Evolutionary conservation across 1,140 invertebrate genomes (phyloP).

Genomic region (roundworm (Caenorhabditis elegans)): DNA sequence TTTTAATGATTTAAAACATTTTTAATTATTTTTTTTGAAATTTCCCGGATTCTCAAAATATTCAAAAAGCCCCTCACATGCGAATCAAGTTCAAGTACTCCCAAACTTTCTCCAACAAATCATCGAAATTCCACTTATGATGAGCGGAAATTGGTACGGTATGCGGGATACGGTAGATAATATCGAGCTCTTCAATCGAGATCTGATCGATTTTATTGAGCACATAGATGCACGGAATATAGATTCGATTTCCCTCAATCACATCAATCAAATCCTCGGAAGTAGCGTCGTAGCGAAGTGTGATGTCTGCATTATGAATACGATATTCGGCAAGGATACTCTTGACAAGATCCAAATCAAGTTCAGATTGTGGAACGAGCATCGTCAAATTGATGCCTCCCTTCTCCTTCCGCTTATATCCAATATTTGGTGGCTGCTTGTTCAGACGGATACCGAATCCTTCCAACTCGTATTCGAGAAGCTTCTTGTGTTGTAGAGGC

Average conservation of each 20-base stretch:
- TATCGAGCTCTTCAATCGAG: slow-evolving; percentile 95
- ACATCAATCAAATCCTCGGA: slow-evolving; percentile 98
- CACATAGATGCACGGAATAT: slow-evolving; percentile 77
- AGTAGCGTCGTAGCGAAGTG: slow-evolving; percentile 88
- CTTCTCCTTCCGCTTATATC: slow-evolving; percentile 94
- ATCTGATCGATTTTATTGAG: slow-evolving; percentile 99
- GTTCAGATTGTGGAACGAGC: slow-evolving; percentile 84
- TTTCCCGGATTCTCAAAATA: no score
- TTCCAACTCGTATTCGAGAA: slow-evolving; percentile 97
- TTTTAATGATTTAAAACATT: no score
- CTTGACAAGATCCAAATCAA: slow-evolving; percentile 92
- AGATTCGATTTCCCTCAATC: slow-evolving; percentile 94
- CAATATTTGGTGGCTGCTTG: slow-evolving; percentile 84
- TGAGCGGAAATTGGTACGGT: slow-evolving; percentile 98
- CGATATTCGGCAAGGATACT: slow-evolving; percentile 94
- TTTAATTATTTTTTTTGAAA: no score
- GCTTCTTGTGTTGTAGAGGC: slow-evolving; percentile 89
- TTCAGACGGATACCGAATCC: slow-evolving; percentile 95
- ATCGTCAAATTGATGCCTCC: slow-evolving; percentile 89
- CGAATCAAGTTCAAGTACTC: slow-evolving; percentile 89
- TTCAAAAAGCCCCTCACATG: no score
- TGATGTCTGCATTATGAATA: slow-evolving; percentile 97
- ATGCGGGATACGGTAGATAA: slow-evolving; percentile 97
- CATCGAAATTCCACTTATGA: slow-evolving; percentile 99
- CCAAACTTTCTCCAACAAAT: slow-evolving; percentile 98